These are phyloP conservation scores for Eugnorisma glareosa DNA, from an alignment of 2,888 invertebrate species.

Conservation along the genomic window DNA sequence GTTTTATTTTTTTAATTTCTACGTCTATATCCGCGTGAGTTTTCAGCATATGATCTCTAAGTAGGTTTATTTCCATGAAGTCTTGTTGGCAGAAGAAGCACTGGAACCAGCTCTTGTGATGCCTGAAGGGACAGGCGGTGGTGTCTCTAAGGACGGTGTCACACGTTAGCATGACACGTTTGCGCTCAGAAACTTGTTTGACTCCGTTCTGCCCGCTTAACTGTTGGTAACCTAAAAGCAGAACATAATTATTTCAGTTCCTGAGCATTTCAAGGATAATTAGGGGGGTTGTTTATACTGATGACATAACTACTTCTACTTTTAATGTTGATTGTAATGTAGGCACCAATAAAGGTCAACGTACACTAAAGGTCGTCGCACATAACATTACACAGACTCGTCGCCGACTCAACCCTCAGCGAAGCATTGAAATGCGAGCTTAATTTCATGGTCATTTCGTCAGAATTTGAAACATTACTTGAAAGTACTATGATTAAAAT, in stretches of 20 bases:
- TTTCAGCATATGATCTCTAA: constrained; percentile 75
- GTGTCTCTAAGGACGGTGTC: constrained; percentile 79
- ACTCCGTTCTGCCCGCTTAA: constrained; percentile 48
- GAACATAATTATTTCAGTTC: not conserved
- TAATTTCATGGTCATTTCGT: not conserved
- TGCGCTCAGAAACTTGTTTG: constrained; percentile 82
- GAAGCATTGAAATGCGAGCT: not conserved
- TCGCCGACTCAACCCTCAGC: not conserved
- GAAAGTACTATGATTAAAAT: not conserved
- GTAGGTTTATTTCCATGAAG: constrained; percentile 81
- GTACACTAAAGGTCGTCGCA: not conserved
- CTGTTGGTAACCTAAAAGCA: constrained; percentile 69
- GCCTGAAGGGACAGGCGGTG: constrained; percentile 85
- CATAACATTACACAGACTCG: not conserved
- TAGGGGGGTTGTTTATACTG: not conserved
- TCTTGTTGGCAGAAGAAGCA: constrained; percentile 84
- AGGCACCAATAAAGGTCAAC: too few relatives aligned
- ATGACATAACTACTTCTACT: not conserved
- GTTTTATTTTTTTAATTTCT: constrained; percentile 82
- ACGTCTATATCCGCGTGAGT: constrained; percentile 75
- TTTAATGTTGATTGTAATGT: not conserved
- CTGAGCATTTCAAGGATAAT: not conserved
- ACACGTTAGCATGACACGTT: constrained; percentile 80
- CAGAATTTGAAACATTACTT: not conserved
- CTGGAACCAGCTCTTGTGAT: constrained; percentile 86